Base-by-base conservation (phyloP, 2,888 invertebrate species). In the Tenthredo notha region DNA sequence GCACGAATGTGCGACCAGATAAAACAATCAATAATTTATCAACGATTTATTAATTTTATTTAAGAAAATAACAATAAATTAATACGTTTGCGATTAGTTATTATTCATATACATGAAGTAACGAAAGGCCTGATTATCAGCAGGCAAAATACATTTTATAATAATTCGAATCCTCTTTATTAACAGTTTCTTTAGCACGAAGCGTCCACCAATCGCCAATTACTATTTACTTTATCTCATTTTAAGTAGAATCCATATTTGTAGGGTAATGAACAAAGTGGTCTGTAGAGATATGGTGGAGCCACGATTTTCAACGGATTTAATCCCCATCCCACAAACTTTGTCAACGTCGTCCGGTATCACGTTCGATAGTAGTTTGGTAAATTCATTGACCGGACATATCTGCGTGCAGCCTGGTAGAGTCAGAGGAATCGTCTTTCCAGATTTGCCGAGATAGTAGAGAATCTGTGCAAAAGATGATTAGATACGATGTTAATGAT, bases 351-450 rank as follows among this genome's bases (percentile, higher is more conserved):
- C 84, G 10, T 50, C 72, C 18, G 89, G 87, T 43, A 87, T 85
- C 25, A 87, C 82, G 6, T 85, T 72, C 21, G 54, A 70, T 0
- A 89, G 88, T 29, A 90, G 84, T 12, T 47, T 15, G 18, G 86
- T 85, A 83, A 91, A 90, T 65, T 86, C 83, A 25, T 88, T 87
- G 21, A 91, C 84, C 40, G 90, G 89, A 86, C 92, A 92, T 21
- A 86, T 86, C 15, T 85, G 84, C 0, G 86, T 85, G 84, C 91
- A 91, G 29, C 88, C 87, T 0, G 91, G 90, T 54, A 92, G 86
- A 7, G 85, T 85, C 83, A 92, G 54, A 15, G 84, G 78, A 58
- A 61, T 18, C 15, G 33, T 80, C n/a, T 61, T 21, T 15, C 5
- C 50, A 25, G 54, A 43, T 50, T 29, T 80, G 12, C 80, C 80